These are phyloP conservation scores for Falco naumanni DNA, from an alignment of 2,797 vertebrate species.

Conservation along the genomic window DNA sequence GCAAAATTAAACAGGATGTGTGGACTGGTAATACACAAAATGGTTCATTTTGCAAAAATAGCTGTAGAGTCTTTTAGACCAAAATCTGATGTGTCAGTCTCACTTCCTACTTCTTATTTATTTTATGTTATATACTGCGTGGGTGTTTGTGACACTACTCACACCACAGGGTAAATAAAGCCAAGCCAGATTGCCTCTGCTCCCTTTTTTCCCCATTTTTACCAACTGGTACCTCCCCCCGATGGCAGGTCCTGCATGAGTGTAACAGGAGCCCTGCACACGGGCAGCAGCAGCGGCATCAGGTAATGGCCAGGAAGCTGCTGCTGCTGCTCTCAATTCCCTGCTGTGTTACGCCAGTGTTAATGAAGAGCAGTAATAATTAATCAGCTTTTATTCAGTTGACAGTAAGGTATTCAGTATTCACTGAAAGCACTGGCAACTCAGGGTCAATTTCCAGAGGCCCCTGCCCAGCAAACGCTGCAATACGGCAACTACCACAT, in stretches of 20 bases:
- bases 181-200: not conserved
- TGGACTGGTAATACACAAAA: not conserved
- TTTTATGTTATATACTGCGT: not conserved
- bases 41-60: not conserved
- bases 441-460: not conserved
- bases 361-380: slow-evolving; percentile 16
- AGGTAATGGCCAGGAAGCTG: not conserved
- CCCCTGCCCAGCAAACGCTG: not conserved
- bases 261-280: not conserved
- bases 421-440: not conserved
- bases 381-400: not conserved
- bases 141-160: not conserved
- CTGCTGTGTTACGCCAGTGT: not conserved
- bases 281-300: not conserved
- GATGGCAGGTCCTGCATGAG: not conserved
- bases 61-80: not conserved
- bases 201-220: not conserved
- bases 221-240: not conserved
- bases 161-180: not conserved
- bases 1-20: not conserved
- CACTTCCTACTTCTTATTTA: not conserved
- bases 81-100: not conserved
- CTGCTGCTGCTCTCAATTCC: not conserved
- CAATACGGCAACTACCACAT: not conserved
- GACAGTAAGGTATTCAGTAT: not conserved